Evolutionary conservation across 2,113 vertebrate species (phyloP).

Genomic region (pig (Sus scrofa)): T2T-Sscrofa CM000818.6:15169501-15170000

Average conservation of each 20-base stretch:
- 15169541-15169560: constrained; percentile 68
- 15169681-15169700: not conserved
- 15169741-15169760: not conserved
- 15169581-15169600: constrained; percentile 1
- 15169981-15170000: not conserved
- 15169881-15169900: not conserved
- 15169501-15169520: constrained; percentile 50
- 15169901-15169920: constrained; percentile 21
- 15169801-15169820: not conserved
- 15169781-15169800: not conserved
- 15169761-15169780: not conserved
- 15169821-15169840: constrained; percentile 47
- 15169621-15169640: constrained; percentile 64
- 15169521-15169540: constrained; percentile 60
- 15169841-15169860: not conserved
- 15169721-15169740: not conserved
- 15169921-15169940: not conserved
- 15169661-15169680: constrained; percentile 47
- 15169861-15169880: not conserved
- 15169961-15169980: constrained; percentile 17
- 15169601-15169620: constrained; percentile 63
- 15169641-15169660: constrained; percentile 43
- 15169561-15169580: constrained; percentile 60
- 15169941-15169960: not conserved
- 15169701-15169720: not conserved